These are phyloP conservation scores for Momotus momota DNA, from an alignment of 2,797 vertebrate genomes.

Conservation along the genomic window DNA sequence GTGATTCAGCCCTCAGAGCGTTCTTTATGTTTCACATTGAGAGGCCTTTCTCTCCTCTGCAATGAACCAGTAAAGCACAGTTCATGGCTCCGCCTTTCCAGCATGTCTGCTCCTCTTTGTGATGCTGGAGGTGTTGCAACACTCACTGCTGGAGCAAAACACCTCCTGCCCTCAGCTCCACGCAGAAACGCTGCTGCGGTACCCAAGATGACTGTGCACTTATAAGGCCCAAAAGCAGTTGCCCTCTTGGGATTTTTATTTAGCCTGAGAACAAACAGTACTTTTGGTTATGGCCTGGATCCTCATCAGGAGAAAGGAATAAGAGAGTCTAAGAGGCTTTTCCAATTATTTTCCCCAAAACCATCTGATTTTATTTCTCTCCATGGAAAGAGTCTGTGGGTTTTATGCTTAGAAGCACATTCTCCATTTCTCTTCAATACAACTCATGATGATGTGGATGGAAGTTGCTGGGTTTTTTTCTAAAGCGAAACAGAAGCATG, in stretches of 20 bases:
- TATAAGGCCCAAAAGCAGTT: neutral
- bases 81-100: neutral
- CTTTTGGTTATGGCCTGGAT: neutral
- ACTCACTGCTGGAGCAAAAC: neutral
- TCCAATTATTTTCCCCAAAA: neutral
- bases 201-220: accelerated
- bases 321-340: neutral
- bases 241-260: neutral
- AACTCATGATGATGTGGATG: neutral
- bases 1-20: neutral
- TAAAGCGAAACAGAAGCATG: neutral
- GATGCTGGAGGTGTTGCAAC: neutral
- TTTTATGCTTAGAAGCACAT: neutral
- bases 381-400: neutral
- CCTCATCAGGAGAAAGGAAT: neutral
- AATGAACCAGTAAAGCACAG: neutral
- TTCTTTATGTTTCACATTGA: neutral
- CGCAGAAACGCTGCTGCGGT: accelerated
- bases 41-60: neutral
- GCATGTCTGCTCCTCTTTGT: neutral
- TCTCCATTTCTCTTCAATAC: neutral
- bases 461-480: neutral
- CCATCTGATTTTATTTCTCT: neutral
- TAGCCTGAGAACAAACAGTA: conserved; percentile 32
- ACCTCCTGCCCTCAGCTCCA: neutral